Percentiles rank a stretch among this genome's conserved stretches.
Evolutionary conservation across 2,888 invertebrate genomes (phyloP).

Genomic region (Drosophila neonasuta): DNA sequence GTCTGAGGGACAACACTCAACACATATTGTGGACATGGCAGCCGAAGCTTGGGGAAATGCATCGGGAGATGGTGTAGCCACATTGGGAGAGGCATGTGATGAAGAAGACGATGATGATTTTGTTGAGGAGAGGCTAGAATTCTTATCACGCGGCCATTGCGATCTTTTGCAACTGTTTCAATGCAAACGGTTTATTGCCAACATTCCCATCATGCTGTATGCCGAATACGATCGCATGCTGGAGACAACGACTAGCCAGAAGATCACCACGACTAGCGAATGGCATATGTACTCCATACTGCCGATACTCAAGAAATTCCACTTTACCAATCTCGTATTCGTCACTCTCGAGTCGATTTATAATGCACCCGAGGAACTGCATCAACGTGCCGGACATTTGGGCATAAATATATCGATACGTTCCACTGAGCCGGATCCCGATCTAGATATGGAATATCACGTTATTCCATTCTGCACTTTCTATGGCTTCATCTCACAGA

Average conservation of each 20-base stretch:
- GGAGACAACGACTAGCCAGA: conserved; percentile 16
- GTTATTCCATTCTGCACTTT: conserved; percentile 63
- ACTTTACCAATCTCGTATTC: conserved; percentile 68
- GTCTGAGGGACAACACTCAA: background rate
- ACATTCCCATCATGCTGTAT: conserved; percentile 49
- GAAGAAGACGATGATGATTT: conserved; percentile 25
- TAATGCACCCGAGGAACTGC: conserved; percentile 52
- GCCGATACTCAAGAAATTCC: conserved; percentile 65
- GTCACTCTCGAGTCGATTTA: conserved; percentile 75
- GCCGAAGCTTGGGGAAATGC: background rate
- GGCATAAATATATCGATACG: conserved; percentile 57
- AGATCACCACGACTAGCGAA: conserved; percentile 42
- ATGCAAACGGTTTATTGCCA: conserved; percentile 56
- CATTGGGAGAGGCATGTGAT: conserved; percentile 1
- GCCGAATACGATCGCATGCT: conserved; percentile 39
- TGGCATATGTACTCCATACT: conserved; percentile 78
- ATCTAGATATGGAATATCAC: conserved; percentile 27
- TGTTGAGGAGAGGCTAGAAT: conserved; percentile 49
- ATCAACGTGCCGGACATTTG: conserved; percentile 35
- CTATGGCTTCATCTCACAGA: conserved; percentile 48
- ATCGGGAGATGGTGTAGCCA: background rate
- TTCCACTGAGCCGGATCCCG: conserved; percentile 32
- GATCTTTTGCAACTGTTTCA: conserved; percentile 65
- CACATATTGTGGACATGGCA: background rate
- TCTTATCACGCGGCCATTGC: conserved; percentile 62